Conservation (phyloP, 2,113 vertebrate genomes). For the Symphodus melops region DNA sequence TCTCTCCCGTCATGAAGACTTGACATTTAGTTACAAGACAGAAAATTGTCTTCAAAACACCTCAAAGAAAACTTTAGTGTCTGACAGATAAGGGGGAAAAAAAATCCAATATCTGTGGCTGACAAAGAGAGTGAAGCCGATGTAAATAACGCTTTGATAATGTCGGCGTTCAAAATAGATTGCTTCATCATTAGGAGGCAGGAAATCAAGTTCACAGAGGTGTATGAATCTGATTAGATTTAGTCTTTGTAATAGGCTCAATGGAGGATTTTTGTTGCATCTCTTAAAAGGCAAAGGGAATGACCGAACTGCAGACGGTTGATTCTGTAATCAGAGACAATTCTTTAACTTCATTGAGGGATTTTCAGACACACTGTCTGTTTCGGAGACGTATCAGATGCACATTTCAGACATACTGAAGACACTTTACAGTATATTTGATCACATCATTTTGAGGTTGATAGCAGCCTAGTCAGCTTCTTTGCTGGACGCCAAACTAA, state of each 20-base stretch:
- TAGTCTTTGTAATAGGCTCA: not conserved
- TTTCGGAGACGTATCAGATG: not conserved
- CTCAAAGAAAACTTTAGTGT: conserved; percentile 60
- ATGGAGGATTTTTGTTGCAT: not conserved
- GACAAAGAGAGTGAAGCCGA: conserved; percentile 40
- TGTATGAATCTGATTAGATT: not conserved
- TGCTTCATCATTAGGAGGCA: not conserved
- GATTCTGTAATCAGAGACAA: no score
- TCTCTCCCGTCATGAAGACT: conserved; percentile 65
- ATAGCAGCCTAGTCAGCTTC: no score
- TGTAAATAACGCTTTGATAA: conserved; percentile 34
- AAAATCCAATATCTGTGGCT: conserved; percentile 21
- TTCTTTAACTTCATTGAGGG: no score
- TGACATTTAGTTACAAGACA: conserved; percentile 78
- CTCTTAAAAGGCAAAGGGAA: not conserved
- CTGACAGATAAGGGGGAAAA: conserved; percentile 12
- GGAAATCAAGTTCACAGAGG: not conserved
- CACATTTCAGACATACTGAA: not conserved
- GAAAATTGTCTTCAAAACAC: conserved; percentile 74
- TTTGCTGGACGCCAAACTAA: no score
- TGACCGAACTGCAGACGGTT: not conserved
- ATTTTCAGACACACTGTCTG: not conserved
- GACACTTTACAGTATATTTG: no score
- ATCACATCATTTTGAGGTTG: no score
- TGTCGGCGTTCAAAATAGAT: conserved; percentile 4